Evolutionary conservation across 2,113 vertebrate species (phyloP).

Genomic region (Lamprologus callipterus): DNA sequence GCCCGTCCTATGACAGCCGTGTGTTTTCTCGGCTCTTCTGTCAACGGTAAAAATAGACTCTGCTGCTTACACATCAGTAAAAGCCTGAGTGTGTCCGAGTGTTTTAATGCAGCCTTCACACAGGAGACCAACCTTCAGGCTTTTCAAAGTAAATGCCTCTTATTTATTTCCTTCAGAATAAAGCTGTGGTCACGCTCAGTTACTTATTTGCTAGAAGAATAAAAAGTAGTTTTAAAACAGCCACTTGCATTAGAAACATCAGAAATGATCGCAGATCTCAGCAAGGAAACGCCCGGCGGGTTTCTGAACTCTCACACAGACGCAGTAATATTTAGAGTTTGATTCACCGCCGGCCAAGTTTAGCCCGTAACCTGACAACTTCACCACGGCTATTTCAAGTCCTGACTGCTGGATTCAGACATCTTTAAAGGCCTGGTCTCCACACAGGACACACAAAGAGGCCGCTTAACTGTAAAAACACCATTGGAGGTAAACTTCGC

Average conservation of each 20-base stretch:
- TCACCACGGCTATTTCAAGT: neutral
- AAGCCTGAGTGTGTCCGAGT: neutral
- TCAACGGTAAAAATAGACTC: constrained; percentile 29
- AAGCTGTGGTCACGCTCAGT: neutral
- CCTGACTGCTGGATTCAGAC: neutral
- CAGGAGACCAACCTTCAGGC: neutral
- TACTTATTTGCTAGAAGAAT: neutral
- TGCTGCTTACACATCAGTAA: constrained; percentile 4
- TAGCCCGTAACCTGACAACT: neutral
- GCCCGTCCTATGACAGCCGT: neutral
- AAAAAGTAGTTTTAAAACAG: neutral
- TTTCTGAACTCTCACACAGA: neutral
- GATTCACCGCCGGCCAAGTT: neutral
- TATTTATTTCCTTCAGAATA: neutral
- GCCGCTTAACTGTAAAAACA: neutral
- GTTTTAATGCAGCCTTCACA: neutral
- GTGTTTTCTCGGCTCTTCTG: neutral
- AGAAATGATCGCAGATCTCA: neutral
- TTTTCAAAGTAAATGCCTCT: neutral
- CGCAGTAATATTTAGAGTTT: neutral
- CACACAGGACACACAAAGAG: neutral
- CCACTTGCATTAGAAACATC: neutral
- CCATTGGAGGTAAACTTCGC: accelerated
- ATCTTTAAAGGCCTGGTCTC: neutral
- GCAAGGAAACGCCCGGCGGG: neutral